Evolutionary conservation across 2,888 invertebrate species (phyloP), one percentile per base, ranked within the genome.

Genomic region (Drosophila picticornis): DNA sequence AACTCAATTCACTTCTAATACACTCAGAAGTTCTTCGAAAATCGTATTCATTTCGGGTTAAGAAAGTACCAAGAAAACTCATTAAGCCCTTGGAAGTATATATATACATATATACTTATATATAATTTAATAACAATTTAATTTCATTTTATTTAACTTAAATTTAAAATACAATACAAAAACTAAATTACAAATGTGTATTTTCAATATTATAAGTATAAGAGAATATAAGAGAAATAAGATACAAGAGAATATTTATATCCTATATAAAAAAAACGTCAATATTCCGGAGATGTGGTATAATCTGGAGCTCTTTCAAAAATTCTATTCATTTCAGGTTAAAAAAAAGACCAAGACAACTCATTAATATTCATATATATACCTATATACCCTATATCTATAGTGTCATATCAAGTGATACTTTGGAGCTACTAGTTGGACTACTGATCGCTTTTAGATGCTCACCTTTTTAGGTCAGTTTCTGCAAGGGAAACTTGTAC

Each of bases 11-110:
- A 43, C 22, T 13, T 22, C 22, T 7, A 7, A 38, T 40, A 34
- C 10, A 53, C 25, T 52, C 53, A 38, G 27, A 19, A 57, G 40
- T 73, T 75, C 73, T 43, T 32, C 60, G 74, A 64, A 75, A 27
- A 31, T 22, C 7, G 22, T 46, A 16, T 22, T 11, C 11, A n/a
- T 40, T 40, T 10, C 40, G 5, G 13, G 7, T 38, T n/a, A 56
- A 53, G 22, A 16, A 57, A 29, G 53, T 77, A 74, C 70, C 38
- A 32, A 16, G 69, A 78, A 77, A 74, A 61, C 46, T 36, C 53
- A 64, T 76, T 58, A 64, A 16, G 0, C 16, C 7, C 7, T 46
- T 11, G 11, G 22, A 43, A 11, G 11, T 43, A 2, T 22, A 43
- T 22, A 9, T 9, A 3, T n/a, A n/a, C 3, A 19, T 38, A 38